Conservation (phyloP, 2,797 vertebrate species). For the Hylomyscus alleni region DNA sequence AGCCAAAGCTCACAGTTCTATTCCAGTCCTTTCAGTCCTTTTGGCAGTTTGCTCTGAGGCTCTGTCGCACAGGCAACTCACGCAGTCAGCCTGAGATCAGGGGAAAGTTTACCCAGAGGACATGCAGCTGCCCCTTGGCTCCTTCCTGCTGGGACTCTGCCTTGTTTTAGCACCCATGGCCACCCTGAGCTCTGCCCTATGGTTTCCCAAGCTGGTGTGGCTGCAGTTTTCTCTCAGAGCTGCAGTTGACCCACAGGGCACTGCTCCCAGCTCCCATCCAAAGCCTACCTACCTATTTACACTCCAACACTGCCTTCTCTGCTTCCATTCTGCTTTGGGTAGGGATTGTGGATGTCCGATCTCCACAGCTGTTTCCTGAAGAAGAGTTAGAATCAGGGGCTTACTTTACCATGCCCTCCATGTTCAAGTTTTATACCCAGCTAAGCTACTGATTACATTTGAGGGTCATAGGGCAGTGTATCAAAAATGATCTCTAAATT, state of each 20-base stretch:
- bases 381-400: neutral
- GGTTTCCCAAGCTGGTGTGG: neutral
- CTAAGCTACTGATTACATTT: neutral
- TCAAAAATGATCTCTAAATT: neutral
- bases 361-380: neutral
- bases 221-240: neutral
- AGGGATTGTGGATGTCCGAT: neutral
- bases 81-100: neutral
- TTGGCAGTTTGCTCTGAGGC: no score
- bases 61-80: accelerated
- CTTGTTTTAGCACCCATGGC: neutral
- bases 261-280: neutral
- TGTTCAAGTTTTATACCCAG: neutral
- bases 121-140: accelerated
- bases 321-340: neutral
- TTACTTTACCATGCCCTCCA: neutral
- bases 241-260: no score
- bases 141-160: neutral
- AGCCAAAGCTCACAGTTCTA: neutral
- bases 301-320: neutral
- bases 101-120: neutral
- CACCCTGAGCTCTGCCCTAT: neutral
- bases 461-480: neutral
- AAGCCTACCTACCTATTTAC: neutral
- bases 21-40: neutral